These are phyloP conservation scores for Penaeus vannamei DNA, from an alignment of 1,140 invertebrate genomes.

Conservation along the genomic window DNA sequence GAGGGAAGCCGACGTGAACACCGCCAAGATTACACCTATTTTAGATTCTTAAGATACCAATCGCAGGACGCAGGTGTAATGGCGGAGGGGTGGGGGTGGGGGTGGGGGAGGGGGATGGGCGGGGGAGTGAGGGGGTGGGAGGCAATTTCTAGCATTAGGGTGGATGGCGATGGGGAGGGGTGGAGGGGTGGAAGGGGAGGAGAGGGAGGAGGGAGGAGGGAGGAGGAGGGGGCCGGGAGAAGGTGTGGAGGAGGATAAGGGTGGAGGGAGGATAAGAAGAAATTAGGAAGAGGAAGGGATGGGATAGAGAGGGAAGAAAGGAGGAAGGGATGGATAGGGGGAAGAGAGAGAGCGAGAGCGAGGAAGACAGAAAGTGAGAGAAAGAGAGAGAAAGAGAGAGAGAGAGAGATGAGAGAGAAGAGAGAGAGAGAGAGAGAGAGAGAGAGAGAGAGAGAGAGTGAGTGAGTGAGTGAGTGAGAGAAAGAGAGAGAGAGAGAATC, in stretches of 20 bases:
- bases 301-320: not conserved
- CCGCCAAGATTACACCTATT: not conserved
- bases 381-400: not conserved
- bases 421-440: constrained; percentile 2
- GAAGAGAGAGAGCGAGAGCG: not conserved
- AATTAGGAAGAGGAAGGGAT: not conserved
- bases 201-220: not conserved
- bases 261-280: not conserved
- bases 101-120: not conserved
- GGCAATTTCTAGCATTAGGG: not conserved
- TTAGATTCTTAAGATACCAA: constrained; percentile 21
- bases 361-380: not conserved
- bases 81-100: not conserved
- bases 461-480: not conserved
- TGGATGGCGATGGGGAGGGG: not conserved
- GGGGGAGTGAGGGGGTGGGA: not conserved
- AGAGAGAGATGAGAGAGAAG: not conserved
- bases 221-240: not conserved
- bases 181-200: not conserved
- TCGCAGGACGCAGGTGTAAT: not conserved
- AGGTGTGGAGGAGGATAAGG: no score
- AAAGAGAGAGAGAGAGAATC: not conserved
- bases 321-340: not conserved
- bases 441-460: not conserved
- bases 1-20: no score